Percentiles rank a stretch among this genome's conserved stretches.
Evolutionary conservation across 2,797 vertebrate genomes (phyloP).

Genomic region (Sebastes flavidus): DNA sequence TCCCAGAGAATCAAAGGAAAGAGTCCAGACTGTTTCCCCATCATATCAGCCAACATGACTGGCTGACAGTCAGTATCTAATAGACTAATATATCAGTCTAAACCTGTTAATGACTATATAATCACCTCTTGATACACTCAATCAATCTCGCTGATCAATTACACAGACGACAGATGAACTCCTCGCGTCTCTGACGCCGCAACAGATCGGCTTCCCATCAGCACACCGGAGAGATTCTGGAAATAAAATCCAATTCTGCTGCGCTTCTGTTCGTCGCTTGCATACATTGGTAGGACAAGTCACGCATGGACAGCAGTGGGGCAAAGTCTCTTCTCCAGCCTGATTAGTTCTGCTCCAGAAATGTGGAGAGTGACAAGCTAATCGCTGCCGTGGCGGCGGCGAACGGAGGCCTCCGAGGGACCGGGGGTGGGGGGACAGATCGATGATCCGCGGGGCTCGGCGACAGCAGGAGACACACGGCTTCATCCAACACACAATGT

Average conservation of each 20-base stretch:
- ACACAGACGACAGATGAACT: conserved; percentile 48
- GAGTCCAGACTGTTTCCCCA: not conserved
- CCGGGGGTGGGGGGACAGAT: conserved; percentile 43
- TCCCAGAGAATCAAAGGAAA: not conserved
- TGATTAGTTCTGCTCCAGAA: conserved; percentile 79
- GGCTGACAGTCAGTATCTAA: conserved; percentile 10
- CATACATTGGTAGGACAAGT: conserved; percentile 59
- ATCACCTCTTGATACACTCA: conserved; percentile 47
- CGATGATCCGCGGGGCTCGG: conserved; percentile 37
- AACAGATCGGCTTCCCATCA: conserved; percentile 16
- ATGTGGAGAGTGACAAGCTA: conserved; percentile 71
- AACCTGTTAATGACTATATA: conserved; percentile 53
- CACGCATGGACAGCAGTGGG: conserved; percentile 50
- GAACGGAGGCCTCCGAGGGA: conserved; percentile 44
- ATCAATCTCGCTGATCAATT: conserved; percentile 53
- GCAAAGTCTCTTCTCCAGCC: conserved; percentile 54
- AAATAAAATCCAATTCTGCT: conserved; percentile 52
- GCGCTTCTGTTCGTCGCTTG: conserved; percentile 28
- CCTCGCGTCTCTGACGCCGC: conserved; percentile 9
- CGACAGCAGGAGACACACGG: conserved; percentile 9
- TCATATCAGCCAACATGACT: conserved; percentile 1
- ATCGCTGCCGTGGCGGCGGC: conserved; percentile 38
- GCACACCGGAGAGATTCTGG: conserved; percentile 6
- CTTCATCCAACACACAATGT: conserved; percentile 25
- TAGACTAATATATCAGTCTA: conserved; percentile 17